Conservation (phyloP, 2,888 invertebrate species). For the Hylaea fasciaria region DNA sequence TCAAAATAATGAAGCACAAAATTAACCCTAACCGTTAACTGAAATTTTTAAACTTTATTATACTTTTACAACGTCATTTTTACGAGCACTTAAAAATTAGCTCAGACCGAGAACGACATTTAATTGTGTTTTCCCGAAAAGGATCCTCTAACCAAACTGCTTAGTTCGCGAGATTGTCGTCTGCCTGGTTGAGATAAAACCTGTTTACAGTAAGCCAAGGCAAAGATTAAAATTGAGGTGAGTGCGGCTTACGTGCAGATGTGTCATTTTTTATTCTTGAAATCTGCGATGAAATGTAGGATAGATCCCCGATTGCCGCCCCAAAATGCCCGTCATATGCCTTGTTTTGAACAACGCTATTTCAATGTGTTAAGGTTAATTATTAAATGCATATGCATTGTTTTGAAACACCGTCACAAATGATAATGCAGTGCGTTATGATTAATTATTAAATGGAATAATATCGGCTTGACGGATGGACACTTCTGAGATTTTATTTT, state of each 20-base stretch:
- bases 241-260: not conserved
- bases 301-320: too few species aligned
- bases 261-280: not conserved
- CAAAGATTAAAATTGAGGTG: constrained; percentile 33
- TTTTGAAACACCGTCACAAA: too few species aligned
- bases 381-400: too few species aligned
- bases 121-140: constrained; percentile 40
- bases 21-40: not conserved
- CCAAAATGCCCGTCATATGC: too few species aligned
- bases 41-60: not conserved
- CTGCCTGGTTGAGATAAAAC: constrained; percentile 67
- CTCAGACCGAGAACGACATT: constrained; percentile 32
- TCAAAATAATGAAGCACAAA: not conserved
- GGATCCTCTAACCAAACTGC: constrained; percentile 44
- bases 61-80: constrained; percentile 9
- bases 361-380: too few species aligned
- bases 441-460: too few species aligned
- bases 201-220: constrained; percentile 64
- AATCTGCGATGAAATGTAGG: not conserved
- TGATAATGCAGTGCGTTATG: too few species aligned
- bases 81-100: constrained; percentile 40
- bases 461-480: too few species aligned
- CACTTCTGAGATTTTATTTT: too few species aligned
- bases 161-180: constrained; percentile 58
- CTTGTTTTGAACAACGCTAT: too few species aligned